Evolutionary conservation across 2,888 invertebrate species (phyloP).

Genomic region (Himalopsyche anomala): DNA sequence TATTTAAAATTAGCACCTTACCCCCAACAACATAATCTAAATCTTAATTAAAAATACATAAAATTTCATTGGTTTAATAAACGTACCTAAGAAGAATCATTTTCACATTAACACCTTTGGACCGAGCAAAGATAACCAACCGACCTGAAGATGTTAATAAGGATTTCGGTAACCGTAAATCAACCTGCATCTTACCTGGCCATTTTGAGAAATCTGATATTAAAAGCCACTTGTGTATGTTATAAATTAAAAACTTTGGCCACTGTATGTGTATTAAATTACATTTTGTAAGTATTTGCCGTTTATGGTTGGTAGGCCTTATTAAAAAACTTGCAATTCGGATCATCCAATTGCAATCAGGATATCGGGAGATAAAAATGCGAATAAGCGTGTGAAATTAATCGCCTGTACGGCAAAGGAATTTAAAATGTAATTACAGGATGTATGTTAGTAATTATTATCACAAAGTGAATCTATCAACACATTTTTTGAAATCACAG

Average conservation of each 20-base stretch:
- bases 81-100: slow-evolving; percentile 35
- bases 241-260: slow-evolving; percentile 53
- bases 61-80: slow-evolving; percentile 22
- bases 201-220: slow-evolving; percentile 58
- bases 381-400: slow-evolving; percentile 12
- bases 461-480: no score
- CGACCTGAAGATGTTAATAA: slow-evolving; percentile 39
- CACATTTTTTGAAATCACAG: no score
- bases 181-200: slow-evolving; percentile 1
- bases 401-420: not conserved
- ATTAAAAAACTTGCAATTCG: slow-evolving; percentile 44
- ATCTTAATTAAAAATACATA: slow-evolving; percentile 55
- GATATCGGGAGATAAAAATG: not conserved
- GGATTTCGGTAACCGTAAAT: slow-evolving; percentile 47
- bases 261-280: slow-evolving; percentile 50
- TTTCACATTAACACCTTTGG: slow-evolving; percentile 48
- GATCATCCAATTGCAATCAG: slow-evolving; percentile 49
- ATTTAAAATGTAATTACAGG: not conserved
- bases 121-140: slow-evolving; percentile 23
- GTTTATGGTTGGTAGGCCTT: slow-evolving; percentile 49
- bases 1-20: not conserved
- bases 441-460: no score
- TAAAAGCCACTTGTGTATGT: not conserved
- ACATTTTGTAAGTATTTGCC: slow-evolving; percentile 38
- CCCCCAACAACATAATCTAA: not conserved